Evolutionary conservation across 2,797 vertebrate species (phyloP).

Genomic region (Cyclopterus lumpus): DNA sequence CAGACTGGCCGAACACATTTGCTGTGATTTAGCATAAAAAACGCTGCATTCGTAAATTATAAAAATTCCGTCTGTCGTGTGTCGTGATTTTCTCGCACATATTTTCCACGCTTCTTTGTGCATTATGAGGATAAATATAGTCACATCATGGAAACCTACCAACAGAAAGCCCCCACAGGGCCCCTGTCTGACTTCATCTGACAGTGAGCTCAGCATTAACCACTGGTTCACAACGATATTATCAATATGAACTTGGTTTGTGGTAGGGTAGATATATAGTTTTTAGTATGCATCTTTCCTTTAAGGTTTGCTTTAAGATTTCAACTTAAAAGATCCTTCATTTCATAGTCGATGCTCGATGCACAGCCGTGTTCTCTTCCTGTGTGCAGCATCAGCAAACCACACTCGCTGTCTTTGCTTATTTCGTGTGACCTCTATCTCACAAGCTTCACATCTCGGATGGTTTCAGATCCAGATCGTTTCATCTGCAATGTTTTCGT

Average conservation of each 20-base stretch:
- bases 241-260: too few species aligned
- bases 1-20: too few species aligned
- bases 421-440: neutral
- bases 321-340: neutral
- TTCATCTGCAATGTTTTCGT: constrained; percentile 11
- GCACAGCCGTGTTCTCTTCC: neutral
- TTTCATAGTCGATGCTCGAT: neutral
- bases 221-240: too few species aligned
- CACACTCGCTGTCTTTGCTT: neutral
- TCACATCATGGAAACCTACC: too few species aligned
- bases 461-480: neutral
- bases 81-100: neutral
- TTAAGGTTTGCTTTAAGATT: neutral
- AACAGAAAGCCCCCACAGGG: too few species aligned
- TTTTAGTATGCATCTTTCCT: neutral
- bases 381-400: neutral
- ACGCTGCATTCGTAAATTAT: too few species aligned
- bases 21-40: too few species aligned
- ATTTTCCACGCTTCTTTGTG: neutral
- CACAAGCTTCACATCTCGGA: neutral
- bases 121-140: neutral
- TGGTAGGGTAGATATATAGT: too few species aligned
- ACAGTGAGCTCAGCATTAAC: too few species aligned
- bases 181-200: too few species aligned
- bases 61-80: too few species aligned